Base-by-base conservation (phyloP, 2,113 vertebrate species). In the Sorex fumeus region DNA sequence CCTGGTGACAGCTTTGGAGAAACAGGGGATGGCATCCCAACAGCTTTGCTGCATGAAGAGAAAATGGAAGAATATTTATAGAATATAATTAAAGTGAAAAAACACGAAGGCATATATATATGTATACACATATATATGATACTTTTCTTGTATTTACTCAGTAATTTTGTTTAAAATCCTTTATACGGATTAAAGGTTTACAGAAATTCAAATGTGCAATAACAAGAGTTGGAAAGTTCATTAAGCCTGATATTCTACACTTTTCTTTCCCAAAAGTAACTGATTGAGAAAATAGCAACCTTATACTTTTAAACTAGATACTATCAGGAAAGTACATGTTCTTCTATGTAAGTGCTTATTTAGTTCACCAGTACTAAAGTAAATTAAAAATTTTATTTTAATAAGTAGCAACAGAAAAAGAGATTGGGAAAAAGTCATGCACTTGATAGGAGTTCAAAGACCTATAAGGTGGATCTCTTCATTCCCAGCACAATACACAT, bases 1-100 rank as follows among this genome's bases (percentile, higher is more conserved):
- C 99, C 99, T 2, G 99, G 99, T 27, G 99, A 99, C 93, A 99
- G 98, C 96, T 99, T 99, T 80, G 99, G 99, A 86, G 99, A 99
- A 30, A 99, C 99, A 6, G 99, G 99, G 88, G 99, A 99, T 21
- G 99, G 99, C 99, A 99, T 99, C 27, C 99, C 98, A 0, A 98
- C 99, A 47, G 98, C 98, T 98, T 99, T 99, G 98, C 99, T 99
- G 96, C 0, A 95, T 34, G 94, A 16, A 88, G 60, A 92, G 30
- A 96, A 88, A 91, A 0, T 86, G 34, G 60, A 87, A 66, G 16
- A 11, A 36, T 72, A 72, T 64, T 96, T 62, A 57, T 6, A 1
- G 60, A 53, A 82, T 34, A 40, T n/a, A 28, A 43, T 53, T 50
- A 3, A 82, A 66, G 13, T 23, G 36, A 86, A 0, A 34, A 90